Conservation (phyloP, 1,140 invertebrate genomes). For the Brachionus paranguensis region DNA sequence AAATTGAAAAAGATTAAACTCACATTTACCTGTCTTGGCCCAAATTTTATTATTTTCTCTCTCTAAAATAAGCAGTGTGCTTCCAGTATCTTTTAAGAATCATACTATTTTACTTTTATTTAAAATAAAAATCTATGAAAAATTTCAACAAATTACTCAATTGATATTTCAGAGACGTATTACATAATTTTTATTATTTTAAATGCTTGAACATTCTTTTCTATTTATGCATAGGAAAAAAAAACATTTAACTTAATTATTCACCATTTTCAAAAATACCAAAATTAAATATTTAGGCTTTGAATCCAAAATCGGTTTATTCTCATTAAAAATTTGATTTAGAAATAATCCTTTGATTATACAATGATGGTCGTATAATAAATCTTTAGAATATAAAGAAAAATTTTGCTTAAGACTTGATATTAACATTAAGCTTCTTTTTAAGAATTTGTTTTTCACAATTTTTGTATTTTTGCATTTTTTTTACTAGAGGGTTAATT, state of each 20-base stretch:
- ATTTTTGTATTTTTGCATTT: not conserved
- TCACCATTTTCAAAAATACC: not conserved
- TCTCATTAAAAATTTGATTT: not conserved
- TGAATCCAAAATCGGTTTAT: not conserved
- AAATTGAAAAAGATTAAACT: not conserved
- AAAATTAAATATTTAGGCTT: not conserved
- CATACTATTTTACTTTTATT: not conserved
- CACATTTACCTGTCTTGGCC: not conserved
- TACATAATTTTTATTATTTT: not conserved
- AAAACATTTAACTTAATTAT: not conserved
- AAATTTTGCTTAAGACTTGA: not conserved
- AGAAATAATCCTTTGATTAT: not conserved
- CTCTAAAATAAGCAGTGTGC: not conserved
- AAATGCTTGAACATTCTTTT: not conserved
- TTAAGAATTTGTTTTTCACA: not conserved
- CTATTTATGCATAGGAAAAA: not conserved
- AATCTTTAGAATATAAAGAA: not conserved
- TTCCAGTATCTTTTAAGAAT: not conserved
- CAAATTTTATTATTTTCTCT: not conserved
- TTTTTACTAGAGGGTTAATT: not conserved
- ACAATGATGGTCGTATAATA: not conserved
- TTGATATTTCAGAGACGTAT: not conserved
- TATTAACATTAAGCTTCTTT: not conserved
- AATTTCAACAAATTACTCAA: not conserved
- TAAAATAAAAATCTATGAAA: not conserved